Base-by-base conservation (phyloP, 2,797 vertebrate genomes). In the Eptatretus atami region DNA sequence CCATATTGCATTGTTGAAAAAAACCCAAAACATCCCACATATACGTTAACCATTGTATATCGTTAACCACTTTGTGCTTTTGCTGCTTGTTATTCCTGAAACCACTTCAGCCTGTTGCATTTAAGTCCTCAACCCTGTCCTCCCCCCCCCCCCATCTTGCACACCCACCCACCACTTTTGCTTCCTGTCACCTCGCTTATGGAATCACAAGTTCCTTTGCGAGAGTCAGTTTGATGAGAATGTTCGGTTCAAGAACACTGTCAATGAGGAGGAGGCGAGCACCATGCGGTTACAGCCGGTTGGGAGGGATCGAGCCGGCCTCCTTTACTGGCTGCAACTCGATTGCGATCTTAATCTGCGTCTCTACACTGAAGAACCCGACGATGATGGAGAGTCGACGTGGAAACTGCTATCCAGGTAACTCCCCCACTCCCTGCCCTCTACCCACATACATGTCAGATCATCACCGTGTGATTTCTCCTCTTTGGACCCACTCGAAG, bases 171-270 rank as follows among this genome's bases (percentile, higher is more conserved):
- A 61, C 57, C 25, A 61, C n/a, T 25, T 61, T n/a, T 61, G 9
- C 12, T 61, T 25, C 57, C 57, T 12, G 10, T 61, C n/a, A n/a
- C 57, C 57, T 61, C n/a, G 9, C 57, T 10, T 61, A 25, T n/a
- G n/a, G n/a, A 25, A n/a, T 61, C 24, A 10, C 57, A n/a, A 61
- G 57, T 61, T 61, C 57, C 11, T 61, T n/a, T 61, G 57, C 24
- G 57, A 61, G 57, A 61, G 15, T 10, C 57, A 61, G 57, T 61
- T 61, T 61, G 57, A 61, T 24, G 57, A 61, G 15, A 61, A 61
- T 24, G 57, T 61, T n/a, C 57, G 57, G 57, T 61, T 61, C 57
- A 61, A 61, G 57, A 24, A n/a, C 15, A 61, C 57, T 11, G 57
- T 61, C 15, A 61, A 61, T 24, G 57, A 61, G 57, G 57, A 61